Conservation (phyloP, 2,113 vertebrate species). For the Poicephalus meyeri region DNA sequence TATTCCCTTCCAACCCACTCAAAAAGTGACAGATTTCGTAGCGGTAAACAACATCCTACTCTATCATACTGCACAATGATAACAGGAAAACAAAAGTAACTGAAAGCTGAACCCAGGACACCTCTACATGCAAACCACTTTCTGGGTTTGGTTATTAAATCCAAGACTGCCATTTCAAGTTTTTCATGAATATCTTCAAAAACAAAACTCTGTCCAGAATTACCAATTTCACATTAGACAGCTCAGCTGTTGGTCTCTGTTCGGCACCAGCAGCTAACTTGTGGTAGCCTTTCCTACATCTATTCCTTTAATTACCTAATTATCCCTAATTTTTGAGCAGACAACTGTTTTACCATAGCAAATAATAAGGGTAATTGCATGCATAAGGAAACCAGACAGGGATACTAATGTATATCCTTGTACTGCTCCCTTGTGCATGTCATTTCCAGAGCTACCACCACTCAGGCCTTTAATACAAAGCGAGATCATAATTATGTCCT, state of each 20-base stretch:
- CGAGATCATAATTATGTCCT: neutral
- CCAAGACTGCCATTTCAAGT: neutral
- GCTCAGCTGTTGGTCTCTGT: neutral
- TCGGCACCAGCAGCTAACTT: neutral
- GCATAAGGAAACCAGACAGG: neutral
- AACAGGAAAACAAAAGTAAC: neutral
- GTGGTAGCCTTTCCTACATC: neutral
- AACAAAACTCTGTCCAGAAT: neutral
- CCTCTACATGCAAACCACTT: neutral
- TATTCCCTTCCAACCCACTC: neutral
- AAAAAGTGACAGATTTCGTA: neutral
- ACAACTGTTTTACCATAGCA: neutral
- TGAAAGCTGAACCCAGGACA: neutral
- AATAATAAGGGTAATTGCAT: neutral
- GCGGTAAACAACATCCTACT: neutral
- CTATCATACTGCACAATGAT: neutral
- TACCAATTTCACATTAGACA: neutral
- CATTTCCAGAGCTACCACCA: neutral
- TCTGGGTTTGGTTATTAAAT: neutral
- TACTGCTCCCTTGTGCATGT: neutral
- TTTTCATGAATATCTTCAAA: neutral
- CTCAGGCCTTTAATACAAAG: neutral
- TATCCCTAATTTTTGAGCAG: neutral
- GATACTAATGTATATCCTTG: neutral
- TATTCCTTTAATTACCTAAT: slow-evolving; percentile 2